Evolutionary conservation across 2,888 invertebrate genomes (phyloP).

Genomic region (Platypus cylindrus): DNA sequence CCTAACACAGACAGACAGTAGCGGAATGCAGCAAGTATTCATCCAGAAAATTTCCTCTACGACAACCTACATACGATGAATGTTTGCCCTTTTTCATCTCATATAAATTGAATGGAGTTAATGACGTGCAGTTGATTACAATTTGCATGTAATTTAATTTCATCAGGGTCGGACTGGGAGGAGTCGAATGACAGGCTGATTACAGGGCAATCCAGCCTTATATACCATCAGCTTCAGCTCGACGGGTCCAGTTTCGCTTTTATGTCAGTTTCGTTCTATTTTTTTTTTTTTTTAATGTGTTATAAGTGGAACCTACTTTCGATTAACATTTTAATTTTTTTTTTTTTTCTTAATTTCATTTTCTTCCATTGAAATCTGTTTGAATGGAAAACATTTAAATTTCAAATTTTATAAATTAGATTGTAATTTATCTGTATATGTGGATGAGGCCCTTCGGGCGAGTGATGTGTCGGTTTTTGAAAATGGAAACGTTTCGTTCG

Average conservation of each 20-base stretch:
- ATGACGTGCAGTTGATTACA: slow-evolving; percentile 28
- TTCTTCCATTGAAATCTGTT: slow-evolving; percentile 13
- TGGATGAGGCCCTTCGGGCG: background rate
- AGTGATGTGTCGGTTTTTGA: no score
- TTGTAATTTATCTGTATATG: background rate
- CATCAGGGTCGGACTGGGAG: slow-evolving; percentile 36
- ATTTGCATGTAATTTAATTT: slow-evolving; percentile 36
- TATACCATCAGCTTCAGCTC: slow-evolving; percentile 19
- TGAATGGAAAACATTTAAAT: slow-evolving; percentile 8
- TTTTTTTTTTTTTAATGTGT: slow-evolving; percentile 24
- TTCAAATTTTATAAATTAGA: slow-evolving; percentile 1
- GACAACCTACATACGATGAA: no score
- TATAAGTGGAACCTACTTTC: slow-evolving; percentile 24
- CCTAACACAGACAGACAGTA: slow-evolving; percentile 31
- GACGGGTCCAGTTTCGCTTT: no score
- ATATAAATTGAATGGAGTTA: slow-evolving; percentile 15
- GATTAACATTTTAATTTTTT: slow-evolving; percentile 20
- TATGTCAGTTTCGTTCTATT: no score
- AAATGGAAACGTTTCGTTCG: no score
- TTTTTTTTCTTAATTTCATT: background rate
- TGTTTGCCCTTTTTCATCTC: no score
- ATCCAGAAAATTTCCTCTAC: slow-evolving; percentile 18
- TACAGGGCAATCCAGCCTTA: slow-evolving; percentile 30
- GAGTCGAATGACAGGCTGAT: slow-evolving; percentile 36
- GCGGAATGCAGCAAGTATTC: slow-evolving; percentile 27